Conservation (phyloP, 2,113 vertebrate genomes). For the Okapia johnstoni region DNA sequence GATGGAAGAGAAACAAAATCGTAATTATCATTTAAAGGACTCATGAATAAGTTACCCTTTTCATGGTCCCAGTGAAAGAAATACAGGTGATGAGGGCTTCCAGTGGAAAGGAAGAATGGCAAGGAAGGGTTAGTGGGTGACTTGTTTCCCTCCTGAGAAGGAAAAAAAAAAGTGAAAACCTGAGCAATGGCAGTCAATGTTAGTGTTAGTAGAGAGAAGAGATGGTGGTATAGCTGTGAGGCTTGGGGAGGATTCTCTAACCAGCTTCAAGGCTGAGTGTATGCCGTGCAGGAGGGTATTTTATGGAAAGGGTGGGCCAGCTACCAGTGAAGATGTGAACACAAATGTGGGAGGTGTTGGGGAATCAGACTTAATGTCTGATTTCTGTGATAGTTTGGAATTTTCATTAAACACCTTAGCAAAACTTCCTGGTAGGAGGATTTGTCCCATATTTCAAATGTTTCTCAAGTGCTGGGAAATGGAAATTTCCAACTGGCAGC, state of each 20-base stretch:
- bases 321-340: not conserved
- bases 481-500: not conserved
- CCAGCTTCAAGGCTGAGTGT: not conserved
- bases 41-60: not conserved
- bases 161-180: not conserved
- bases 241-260: not conserved
- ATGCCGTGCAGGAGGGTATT: not conserved
- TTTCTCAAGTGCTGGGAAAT: not conserved
- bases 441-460: not conserved
- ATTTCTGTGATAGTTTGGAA: conserved; percentile 14
- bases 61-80: not conserved
- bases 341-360: not conserved
- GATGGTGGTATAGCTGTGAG: not conserved
- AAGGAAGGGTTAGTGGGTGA: not conserved
- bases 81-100: not conserved
- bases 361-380: not conserved
- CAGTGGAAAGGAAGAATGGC: not conserved
- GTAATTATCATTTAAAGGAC: not conserved
- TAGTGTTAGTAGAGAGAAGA: not conserved
- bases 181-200: not conserved
- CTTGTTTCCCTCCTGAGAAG: not conserved
- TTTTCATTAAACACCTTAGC: not conserved
- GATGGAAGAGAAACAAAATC: not conserved
- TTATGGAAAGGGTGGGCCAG: not conserved
- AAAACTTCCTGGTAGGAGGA: not conserved